Evolutionary conservation across 2,888 invertebrate genomes (phyloP).

Genomic region (Perizoma flavofasciatum): DNA sequence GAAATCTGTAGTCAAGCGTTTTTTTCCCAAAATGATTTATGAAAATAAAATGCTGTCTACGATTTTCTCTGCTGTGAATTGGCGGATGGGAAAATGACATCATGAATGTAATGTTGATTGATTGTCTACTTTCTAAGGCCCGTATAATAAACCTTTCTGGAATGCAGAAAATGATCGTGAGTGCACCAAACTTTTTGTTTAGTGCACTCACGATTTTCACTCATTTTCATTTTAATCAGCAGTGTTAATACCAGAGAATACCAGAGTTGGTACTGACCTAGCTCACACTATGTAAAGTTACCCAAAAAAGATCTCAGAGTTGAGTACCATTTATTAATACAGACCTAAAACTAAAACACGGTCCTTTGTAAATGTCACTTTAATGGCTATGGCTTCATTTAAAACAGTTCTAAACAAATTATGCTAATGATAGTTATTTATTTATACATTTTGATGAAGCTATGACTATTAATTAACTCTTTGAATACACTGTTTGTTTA

Average conservation of each 20-base stretch:
- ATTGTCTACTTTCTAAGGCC: conserved; percentile 16
- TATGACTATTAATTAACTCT: conserved; percentile 21
- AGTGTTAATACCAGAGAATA: too few species aligned
- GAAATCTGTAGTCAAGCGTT: conserved; percentile 9
- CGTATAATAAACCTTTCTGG: too few species aligned
- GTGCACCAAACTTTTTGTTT: too few species aligned
- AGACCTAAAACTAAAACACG: too few species aligned
- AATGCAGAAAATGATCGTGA: too few species aligned
- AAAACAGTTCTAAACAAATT: conserved; percentile 1
- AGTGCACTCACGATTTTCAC: too few species aligned
- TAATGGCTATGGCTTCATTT: conserved; percentile 18
- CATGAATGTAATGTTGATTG: conserved; percentile 17
- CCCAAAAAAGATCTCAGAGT: too few species aligned
- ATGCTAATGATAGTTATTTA: background rate
- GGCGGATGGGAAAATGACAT: conserved; percentile 29
- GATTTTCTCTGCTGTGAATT: conserved; percentile 29
- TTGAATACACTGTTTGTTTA: conserved; percentile 29
- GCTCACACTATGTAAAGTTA: too few species aligned
- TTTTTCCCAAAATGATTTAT: conserved; percentile 2
- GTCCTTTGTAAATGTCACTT: conserved; percentile 1
- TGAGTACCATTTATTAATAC: too few species aligned
- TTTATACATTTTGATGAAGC: conserved; percentile 12
- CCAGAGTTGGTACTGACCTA: too few species aligned
- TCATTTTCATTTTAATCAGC: too few species aligned
- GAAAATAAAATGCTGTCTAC: conserved; percentile 8